These are phyloP conservation scores for Huso huso DNA, from an alignment of 2,797 vertebrate genomes.

Conservation along the genomic window DNA sequence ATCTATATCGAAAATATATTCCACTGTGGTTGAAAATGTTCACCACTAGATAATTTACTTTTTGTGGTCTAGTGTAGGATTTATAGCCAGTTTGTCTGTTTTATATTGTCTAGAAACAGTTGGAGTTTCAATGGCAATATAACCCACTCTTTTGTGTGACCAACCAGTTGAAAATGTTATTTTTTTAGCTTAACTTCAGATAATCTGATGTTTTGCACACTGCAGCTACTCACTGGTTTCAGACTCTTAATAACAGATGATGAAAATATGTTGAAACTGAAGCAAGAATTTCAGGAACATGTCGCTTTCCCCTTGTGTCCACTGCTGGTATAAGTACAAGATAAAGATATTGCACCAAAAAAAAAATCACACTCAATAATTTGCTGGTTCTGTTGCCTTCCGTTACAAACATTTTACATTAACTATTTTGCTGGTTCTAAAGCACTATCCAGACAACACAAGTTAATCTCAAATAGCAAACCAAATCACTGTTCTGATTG, in stretches of 20 bases:
- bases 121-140: background rate
- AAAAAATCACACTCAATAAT: no score
- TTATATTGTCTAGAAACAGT: background rate
- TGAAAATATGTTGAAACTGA: background rate
- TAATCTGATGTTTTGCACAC: background rate
- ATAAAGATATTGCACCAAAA: no score
- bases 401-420: no score
- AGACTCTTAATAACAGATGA: background rate
- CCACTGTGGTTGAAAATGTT: conserved; percentile 11
- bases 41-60: background rate
- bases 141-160: background rate
- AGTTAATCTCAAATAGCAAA: no score
- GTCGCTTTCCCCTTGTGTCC: background rate
- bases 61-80: background rate
- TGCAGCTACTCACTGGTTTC: no score
- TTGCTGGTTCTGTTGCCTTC: no score
- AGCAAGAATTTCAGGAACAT: background rate
- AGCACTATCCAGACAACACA: no score
- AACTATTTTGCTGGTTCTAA: no score
- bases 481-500: no score
- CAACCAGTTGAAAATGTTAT: background rate
- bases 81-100: background rate
- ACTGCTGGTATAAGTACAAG: background rate
- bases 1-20: conserved; percentile 23
- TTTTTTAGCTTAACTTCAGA: background rate